A percentile compares a stretch with the other conserved stretches of the same genome.
phyloP scores from a whole-genome alignment of 2,888 invertebrate species.

The Dusona sp. region DNA sequence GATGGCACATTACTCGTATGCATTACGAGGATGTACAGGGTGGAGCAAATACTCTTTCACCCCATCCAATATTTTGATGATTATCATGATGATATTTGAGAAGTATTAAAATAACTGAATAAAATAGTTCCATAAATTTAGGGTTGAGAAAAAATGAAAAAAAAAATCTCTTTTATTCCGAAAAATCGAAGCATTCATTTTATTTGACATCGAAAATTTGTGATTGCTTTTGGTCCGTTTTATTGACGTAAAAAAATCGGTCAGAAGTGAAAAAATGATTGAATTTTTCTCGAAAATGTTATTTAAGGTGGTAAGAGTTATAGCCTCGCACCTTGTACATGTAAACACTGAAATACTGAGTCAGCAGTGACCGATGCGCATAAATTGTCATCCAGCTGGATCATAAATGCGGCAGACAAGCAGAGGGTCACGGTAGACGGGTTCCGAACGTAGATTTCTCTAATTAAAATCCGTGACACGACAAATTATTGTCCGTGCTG shows the following conservation, averaged over 20 bases:
- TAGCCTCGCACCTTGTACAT: neutral
- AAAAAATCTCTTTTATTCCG: neutral
- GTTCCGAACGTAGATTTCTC: slow-evolving; percentile 50
- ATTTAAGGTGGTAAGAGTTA: neutral
- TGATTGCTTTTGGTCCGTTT: neutral
- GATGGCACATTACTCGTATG: slow-evolving; percentile 24
- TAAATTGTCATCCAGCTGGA: slow-evolving; percentile 58
- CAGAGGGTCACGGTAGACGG: slow-evolving; percentile 20
- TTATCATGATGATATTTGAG: neutral
- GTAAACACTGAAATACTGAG: slow-evolving; percentile 56
- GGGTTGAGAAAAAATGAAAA: too few relatives aligned
- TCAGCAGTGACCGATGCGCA: slow-evolving; percentile 63
- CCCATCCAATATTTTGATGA: neutral
- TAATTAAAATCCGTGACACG: slow-evolving; percentile 64
- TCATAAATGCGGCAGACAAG: slow-evolving; percentile 49
- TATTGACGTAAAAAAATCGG: neutral
- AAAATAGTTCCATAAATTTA: neutral
- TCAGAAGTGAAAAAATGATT: neutral
- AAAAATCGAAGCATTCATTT: neutral
- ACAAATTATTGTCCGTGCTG: slow-evolving; percentile 51
- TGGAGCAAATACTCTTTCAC: slow-evolving; percentile 37
- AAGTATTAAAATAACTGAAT: neutral
- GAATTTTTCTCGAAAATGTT: neutral
- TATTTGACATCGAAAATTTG: neutral
- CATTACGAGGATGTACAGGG: neutral